Base-by-base conservation (phyloP, 2,113 vertebrate genomes). In the Murina feae region DNA sequence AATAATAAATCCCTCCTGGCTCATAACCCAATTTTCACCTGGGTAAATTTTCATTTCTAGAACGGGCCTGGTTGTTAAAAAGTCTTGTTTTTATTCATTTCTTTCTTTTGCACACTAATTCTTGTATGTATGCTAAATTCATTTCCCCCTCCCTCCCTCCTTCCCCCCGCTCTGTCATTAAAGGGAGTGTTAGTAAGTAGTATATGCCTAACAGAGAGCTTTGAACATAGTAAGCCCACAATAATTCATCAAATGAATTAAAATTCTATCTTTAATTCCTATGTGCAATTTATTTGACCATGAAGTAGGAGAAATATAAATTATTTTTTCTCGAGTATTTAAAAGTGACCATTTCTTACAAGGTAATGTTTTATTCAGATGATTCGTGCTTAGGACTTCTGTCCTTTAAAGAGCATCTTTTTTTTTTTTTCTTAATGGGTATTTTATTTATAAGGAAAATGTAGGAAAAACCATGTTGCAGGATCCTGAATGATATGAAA, bases 311-410 rank as follows among this genome's bases (percentile, higher is more conserved):
- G 21, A 86, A 81, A 23, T 42, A 89, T 3, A 76, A n/a, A 83
- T 91, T 65, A 12, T 94, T 92, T 78, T 78, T 76, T 65, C 53
- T 91, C 32, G 37, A 76, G 16, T 92, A 87, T 37, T 94, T 55
- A 89, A 95, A 55, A 79, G 23, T n/a, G 21, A 89, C 47, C 80
- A 84, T 66, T 91, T 21, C 51, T 84, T 95, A 91, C 35, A 94
- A 96, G 81, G 35, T 21, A 51, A 68, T 88, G 84, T 80, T 97
- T 93, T 95, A 96, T 72, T 89, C 55, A 80, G 58, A 93, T 47
- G 53, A 91, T 84, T 91, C 66, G 82, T 72, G 32, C 75, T 96
- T 86, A 89, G 87, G 83, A 89, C 44, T 86, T 78, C 75, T 79
- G 20, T 92, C 60, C 55, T 88, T 94, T 96, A 94, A 92, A 90